phyloP scores from a whole-genome alignment of 1,140 invertebrate species.

The Atta texana region DNA sequence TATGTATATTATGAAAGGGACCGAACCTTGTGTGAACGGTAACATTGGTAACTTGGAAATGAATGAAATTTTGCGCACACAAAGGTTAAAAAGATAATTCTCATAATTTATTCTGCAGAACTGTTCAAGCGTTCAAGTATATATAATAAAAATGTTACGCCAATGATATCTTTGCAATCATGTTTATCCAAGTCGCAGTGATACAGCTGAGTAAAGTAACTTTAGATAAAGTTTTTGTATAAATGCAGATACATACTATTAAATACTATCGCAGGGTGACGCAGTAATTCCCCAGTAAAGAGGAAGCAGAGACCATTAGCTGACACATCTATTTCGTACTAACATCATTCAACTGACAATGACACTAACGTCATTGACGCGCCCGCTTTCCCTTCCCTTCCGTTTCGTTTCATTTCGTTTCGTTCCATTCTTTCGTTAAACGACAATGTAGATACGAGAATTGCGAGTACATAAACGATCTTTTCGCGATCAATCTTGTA shows the following conservation, averaged over 20 bases:
- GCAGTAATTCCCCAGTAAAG: background rate
- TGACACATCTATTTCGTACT: conserved; percentile 47
- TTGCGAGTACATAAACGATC: background rate
- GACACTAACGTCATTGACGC: conserved; percentile 25
- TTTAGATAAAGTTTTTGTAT: background rate
- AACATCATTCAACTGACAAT: conserved; percentile 14
- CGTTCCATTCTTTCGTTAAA: conserved; percentile 11
- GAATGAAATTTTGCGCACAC: background rate
- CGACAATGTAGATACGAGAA: background rate
- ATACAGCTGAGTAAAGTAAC: background rate
- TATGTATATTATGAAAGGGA: background rate
- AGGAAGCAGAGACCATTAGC: conserved; percentile 53
- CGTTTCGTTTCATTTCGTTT: too few species aligned
- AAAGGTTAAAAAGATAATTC: background rate
- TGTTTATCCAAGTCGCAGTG: background rate
- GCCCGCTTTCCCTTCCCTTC: background rate
- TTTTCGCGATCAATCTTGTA: conserved; percentile 15
- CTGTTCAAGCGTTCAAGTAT: background rate
- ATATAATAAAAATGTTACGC: background rate
- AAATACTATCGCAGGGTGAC: background rate
- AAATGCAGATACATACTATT: background rate
- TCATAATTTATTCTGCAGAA: background rate
- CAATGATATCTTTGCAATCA: background rate
- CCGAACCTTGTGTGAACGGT: background rate
- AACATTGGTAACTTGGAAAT: background rate